Evolutionary conservation across 2,113 vertebrate genomes (phyloP), one percentile per base, ranked within the genome.

Genomic region (Hiodon tergisus): DNA sequence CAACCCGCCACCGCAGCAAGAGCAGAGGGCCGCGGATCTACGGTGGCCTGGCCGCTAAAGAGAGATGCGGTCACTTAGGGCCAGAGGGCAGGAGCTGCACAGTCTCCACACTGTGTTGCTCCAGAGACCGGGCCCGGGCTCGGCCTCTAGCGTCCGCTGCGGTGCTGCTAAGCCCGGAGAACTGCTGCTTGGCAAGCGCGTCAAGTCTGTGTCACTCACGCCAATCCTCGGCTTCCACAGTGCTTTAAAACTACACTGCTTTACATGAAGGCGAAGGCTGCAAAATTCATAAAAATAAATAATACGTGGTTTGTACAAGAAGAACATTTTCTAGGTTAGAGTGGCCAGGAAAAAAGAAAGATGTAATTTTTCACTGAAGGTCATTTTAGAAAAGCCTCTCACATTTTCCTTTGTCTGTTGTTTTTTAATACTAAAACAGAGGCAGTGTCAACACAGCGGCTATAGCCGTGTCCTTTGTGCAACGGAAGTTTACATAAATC

Each of bases 131-230:
- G 87, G 88, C 88, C 85, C 82, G 89, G 92, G 93, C 92, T 92
- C 90, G 90, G 91, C 91, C 87, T 86, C 81, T 85, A 85, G 87
- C 88, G 87, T 91, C 92, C 85, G 92, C 80, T 51, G 86, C 91
- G 91, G 94, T 92, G 89, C 90, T 89, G 93, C 94, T 94, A 94
- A 93, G 91, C 91, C 85, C 81, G 81, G 92, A 92, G 88, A 91
- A 91, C 93, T 87, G 91, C 92, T 94, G 92, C 75, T 91, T 85
- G 91, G 90, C 93, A 92, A 93, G 90, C 78, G 84, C 85, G 80
- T 93, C 87, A 86, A 87, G 89, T 87, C 90, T 90, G 85, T 90
- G 88, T 86, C 92, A 91, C 90, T 87, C 92, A 92, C 93, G 86
- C 91, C 93, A 94, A 95, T 93, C 91, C 94, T 91, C 90, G 89